Evolutionary conservation across 2,797 vertebrate genomes (phyloP), one percentile per base, ranked within the genome.

Genomic region (Sphenopsis melanotis): DNA sequence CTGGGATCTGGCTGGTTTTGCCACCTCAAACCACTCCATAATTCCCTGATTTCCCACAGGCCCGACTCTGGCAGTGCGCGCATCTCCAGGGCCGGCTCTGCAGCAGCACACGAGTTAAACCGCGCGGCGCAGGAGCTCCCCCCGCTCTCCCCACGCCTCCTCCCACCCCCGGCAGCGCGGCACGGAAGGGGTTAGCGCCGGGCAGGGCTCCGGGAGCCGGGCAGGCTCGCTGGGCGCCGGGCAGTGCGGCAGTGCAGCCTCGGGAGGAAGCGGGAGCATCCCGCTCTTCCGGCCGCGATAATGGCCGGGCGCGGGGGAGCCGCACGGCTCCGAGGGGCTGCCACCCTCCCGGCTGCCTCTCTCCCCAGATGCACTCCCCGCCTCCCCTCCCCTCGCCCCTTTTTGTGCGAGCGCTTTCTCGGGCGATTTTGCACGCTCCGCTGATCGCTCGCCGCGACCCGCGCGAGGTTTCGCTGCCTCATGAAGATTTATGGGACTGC

Each of bases 401-500:
- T 81, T 92, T 80, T 60, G 71, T 88, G 77, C 94, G 2, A 60
- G 77, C 9, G 72, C 95, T 96, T 87, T 95, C 94, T 41, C 18
- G 94, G 94, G 23, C 90, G 70, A 87, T 95, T 96, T 89, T 90
- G 78, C 95, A 95, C 69, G 97, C 97, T 95, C 94, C 32, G 95
- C 89, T 96, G 79, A 75, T 44, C 17, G 94, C 88, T 36, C n/a
- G n/a, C n/a, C 93, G 14, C 65, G 70, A 91, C 96, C 95, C 81
- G 80, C 52, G 9, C 6, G 74, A 63, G 95, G 90, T 69, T 69
- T 50, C 0, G 91, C 93, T 87, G 97, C 96, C 87, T 96, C 94
- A 7, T 23, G 81, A 92, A 96, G 95, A 97, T 96, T 97, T 91
- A 96, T 87, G 79, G 68, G 95, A 89, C 97, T 93, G 95, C 95